Evolutionary conservation across 1,140 invertebrate genomes (phyloP).

Genomic region (Macrotrachela quadricornifera): DNA sequence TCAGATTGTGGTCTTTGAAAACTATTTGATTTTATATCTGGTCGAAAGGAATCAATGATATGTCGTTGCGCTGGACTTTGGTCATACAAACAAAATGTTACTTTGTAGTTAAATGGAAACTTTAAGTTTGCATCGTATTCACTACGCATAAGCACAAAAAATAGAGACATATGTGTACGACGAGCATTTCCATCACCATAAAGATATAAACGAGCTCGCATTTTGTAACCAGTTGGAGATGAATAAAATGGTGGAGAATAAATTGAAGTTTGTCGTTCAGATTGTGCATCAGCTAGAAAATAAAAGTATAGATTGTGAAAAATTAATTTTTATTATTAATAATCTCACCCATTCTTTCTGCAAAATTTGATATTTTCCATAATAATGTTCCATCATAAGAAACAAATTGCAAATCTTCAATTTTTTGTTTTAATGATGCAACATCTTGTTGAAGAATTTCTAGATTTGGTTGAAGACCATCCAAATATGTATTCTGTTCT

Average conservation of each 20-base stretch:
- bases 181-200: conserved; percentile 9
- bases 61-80: neutral
- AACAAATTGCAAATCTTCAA: too few species aligned
- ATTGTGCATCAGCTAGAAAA: conserved; percentile 12
- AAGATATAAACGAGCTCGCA: conserved; percentile 2
- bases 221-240: conserved; percentile 17
- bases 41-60: conserved; percentile 12
- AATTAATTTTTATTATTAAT: too few species aligned
- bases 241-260: conserved; percentile 27
- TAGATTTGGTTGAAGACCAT: too few species aligned
- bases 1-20: conserved; percentile 1
- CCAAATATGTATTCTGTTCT: too few species aligned
- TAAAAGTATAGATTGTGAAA: too few species aligned
- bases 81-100: conserved; percentile 14
- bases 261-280: conserved; percentile 15
- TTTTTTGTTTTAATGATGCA: too few species aligned
- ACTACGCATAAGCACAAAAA: conserved; percentile 5
- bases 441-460: too few species aligned
- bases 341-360: too few species aligned
- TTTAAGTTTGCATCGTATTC: conserved; percentile 14
- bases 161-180: conserved; percentile 7
- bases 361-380: too few species aligned
- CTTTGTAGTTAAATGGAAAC: conserved; percentile 18
- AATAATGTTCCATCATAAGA: too few species aligned
- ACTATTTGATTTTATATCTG: conserved; percentile 8